Base-by-base conservation (phyloP, 2,888 invertebrate genomes). In the Eremobia ochroleuca region DNA sequence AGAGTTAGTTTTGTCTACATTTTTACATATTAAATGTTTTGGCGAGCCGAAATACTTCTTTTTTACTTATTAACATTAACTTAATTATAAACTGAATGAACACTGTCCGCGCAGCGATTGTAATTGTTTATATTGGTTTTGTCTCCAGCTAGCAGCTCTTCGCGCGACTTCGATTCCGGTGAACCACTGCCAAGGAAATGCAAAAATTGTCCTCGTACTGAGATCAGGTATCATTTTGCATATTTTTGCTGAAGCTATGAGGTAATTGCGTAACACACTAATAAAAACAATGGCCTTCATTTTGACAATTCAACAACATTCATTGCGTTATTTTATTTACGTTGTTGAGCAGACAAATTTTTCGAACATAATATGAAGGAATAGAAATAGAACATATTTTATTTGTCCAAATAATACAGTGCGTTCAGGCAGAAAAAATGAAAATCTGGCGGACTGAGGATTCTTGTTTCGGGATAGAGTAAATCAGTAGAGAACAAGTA, bases 181-280 rank as follows among this genome's bases (percentile, higher is more conserved):
- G 86, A 83, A 64, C 77, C 87, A 65, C 78, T 77, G 34, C 77
- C 87, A 72, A 94, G 92, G 89, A 93, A 90, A 87, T 94, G 94
- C 89, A 92, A 91, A 82, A 78, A 85, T 66, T 94, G 94, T 77
- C 90, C 91, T 58, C 80, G 82, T 40, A 89, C 79, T 76, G 92
- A 92, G 31, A 85, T 92, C 90, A 94, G 94, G 94, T 94, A 91
- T 77, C 25, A 66, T 74, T 85, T 86, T 78, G 78, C 67, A 76
- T 78, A 71, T 80, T 74, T 76, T 71, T 67, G 67, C 61, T 81
- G 67, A 31, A 71, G 79, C 75, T 81, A 76, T 21, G 4, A 61
- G 59, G 0, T 61, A 9, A 34, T 61, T 34, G 31, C 9, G 3
- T 18, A 59, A 34, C 31, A 61, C 59, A 34, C 59, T 21, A 55